phyloP scores from a whole-genome alignment of 1,140 invertebrate genomes.

The Drosophila burlai region DNA sequence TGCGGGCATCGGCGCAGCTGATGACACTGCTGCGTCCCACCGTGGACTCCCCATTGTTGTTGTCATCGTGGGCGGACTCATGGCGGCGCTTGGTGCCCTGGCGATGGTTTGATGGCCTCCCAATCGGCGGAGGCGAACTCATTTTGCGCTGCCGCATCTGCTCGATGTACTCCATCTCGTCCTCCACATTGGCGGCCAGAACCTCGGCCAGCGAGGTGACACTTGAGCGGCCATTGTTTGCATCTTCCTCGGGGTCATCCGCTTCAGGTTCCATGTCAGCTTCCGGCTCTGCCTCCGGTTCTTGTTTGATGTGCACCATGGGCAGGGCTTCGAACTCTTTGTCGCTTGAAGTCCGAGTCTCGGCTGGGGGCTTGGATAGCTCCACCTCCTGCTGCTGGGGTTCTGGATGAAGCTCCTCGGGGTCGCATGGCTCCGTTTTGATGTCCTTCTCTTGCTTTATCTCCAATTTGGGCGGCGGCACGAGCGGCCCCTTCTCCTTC shows the following conservation, averaged over 20 bases:
- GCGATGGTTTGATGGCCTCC: conserved; percentile 2
- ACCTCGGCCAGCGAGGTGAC: conserved; percentile 71
- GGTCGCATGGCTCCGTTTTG: conserved; percentile 65
- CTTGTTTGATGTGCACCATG: conserved; percentile 21
- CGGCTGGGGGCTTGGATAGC: not conserved
- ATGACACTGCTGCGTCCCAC: conserved; percentile 43
- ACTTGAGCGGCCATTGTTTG: conserved; percentile 66
- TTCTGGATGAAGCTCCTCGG: conserved; percentile 2
- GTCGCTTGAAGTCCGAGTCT: not conserved
- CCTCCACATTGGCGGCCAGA: conserved; percentile 67
- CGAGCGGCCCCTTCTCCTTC: conserved; percentile 28
- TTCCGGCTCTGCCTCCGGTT: conserved; percentile 19
- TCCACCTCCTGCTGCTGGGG: not conserved
- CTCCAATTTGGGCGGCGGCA: conserved; percentile 73
- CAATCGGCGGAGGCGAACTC: conserved; percentile 16
- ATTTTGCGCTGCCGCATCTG: conserved; percentile 61
- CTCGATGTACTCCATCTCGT: conserved; percentile 69
- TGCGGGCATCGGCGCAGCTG: conserved; percentile 71
- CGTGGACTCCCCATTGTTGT: conserved; percentile 52
- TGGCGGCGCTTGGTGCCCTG: conserved; percentile 45
- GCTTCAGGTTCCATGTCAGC: conserved; percentile 11
- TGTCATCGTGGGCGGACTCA: conserved; percentile 53
- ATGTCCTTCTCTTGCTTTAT: conserved; percentile 73
- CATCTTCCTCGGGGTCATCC: conserved; percentile 57
- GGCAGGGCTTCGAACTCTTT: not conserved